These are phyloP conservation scores for Corythucha ciliata DNA, from an alignment of 2,888 invertebrate genomes.

Conservation along the genomic window DNA sequence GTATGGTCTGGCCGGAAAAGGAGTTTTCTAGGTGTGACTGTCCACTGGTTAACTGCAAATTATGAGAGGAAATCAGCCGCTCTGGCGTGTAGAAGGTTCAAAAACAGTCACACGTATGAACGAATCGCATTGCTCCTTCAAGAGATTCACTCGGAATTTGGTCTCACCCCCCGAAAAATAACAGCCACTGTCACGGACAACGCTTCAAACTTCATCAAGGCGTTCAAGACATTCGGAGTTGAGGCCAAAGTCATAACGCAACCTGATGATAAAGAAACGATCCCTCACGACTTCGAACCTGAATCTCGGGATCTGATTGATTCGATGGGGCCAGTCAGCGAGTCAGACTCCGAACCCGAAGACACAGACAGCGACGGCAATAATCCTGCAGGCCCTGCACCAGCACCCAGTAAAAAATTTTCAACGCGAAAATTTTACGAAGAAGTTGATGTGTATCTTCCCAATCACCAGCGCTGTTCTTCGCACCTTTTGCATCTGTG, in stretches of 20 bases:
- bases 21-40: conserved; percentile 21
- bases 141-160: conserved; percentile 8
- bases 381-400: no score
- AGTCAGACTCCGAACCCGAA: no score
- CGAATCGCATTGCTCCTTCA: conserved; percentile 12
- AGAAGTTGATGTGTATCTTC: no score
- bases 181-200: conserved; percentile 21
- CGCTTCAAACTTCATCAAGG: conserved; percentile 20
- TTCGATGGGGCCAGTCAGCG: no score
- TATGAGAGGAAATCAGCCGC: conserved; percentile 16
- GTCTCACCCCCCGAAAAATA: conserved; percentile 10
- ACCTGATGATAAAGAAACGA: conserved; percentile 7
- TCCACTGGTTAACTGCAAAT: conserved; percentile 18
- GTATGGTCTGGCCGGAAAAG: conserved; percentile 22
- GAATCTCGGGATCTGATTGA: no score
- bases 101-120: conserved; percentile 14
- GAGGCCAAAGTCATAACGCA: conserved; percentile 3
- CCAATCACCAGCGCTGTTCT: conserved; percentile 15
- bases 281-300: no score
- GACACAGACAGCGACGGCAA: no score
- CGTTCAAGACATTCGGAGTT: conserved; percentile 23
- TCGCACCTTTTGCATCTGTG: conserved; percentile 16
- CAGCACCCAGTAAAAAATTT: no score
- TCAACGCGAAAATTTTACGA: no score
- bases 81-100: conserved; percentile 21